phyloP scores from a whole-genome alignment of 2,797 vertebrate species.

The Muscicapa comitata region DNA sequence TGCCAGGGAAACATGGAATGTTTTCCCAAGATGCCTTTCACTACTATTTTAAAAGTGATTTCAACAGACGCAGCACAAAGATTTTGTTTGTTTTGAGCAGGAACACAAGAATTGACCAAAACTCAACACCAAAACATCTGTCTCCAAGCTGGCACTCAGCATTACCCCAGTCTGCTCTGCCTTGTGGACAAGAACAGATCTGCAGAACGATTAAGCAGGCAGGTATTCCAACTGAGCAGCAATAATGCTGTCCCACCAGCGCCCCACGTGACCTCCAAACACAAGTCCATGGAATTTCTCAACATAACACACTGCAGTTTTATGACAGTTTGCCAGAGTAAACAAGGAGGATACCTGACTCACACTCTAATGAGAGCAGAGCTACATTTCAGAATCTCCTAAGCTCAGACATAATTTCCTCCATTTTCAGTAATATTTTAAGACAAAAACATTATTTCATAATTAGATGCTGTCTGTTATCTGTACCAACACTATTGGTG shows the following conservation, averaged over 20 bases:
- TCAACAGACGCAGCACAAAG: not conserved
- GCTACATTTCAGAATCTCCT: not conserved
- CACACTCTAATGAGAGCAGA: not conserved
- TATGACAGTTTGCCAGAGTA: not conserved
- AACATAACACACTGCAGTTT: not conserved
- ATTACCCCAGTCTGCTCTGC: not conserved
- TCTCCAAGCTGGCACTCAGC: not conserved
- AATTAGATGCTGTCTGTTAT: not conserved
- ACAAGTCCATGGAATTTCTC: slow-evolving; percentile 15
- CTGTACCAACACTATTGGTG: not conserved
- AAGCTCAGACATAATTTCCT: not conserved
- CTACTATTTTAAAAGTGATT: not conserved
- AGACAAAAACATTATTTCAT: not conserved
- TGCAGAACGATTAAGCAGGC: not conserved
- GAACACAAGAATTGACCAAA: not conserved
- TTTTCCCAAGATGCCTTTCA: not conserved
- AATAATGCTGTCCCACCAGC: not conserved
- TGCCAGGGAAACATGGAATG: not conserved
- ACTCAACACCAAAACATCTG: not conserved
- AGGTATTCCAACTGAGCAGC: not conserved
- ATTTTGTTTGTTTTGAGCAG: not conserved
- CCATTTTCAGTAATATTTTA: not conserved
- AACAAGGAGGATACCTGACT: slow-evolving; percentile 51
- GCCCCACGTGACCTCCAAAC: not conserved
- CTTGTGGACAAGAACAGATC: not conserved